A percentile compares a stretch with the other conserved stretches of the same genome.
phyloP scores from a whole-genome alignment of 2,797 vertebrate genomes.

The Heteromormyrus szaboi region DNA sequence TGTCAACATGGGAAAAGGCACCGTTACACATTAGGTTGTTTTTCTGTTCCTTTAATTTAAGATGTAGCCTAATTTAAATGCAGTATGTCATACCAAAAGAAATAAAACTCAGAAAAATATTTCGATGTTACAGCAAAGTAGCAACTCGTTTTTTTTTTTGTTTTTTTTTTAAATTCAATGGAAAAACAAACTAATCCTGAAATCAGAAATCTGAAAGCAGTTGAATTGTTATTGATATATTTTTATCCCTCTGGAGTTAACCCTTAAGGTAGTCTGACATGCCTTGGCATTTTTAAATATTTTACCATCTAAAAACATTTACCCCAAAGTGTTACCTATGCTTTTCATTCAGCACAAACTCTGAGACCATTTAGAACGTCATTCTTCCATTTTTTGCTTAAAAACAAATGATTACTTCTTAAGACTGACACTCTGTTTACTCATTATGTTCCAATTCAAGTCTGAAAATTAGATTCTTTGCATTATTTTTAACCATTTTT shows the following conservation, averaged over 20 bases:
- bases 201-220: too few species aligned
- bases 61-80: neutral
- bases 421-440: neutral
- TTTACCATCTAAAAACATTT: neutral
- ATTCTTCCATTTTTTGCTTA: neutral
- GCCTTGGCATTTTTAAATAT: neutral
- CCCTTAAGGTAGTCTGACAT: neutral
- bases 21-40: neutral
- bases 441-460: neutral
- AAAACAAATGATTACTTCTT: neutral
- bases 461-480: neutral
- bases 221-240: neutral
- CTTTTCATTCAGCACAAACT: neutral
- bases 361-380: neutral
- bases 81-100: neutral
- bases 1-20: neutral
- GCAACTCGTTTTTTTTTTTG: neutral
- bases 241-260: neutral
- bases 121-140: neutral
- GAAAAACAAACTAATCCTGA: neutral
- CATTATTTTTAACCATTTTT: neutral
- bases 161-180: neutral
- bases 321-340: neutral
- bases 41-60: neutral
- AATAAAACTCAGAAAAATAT: neutral